These are phyloP conservation scores for Incurvaria masculella DNA, from an alignment of 2,888 invertebrate species.

Conservation along the genomic window DNA sequence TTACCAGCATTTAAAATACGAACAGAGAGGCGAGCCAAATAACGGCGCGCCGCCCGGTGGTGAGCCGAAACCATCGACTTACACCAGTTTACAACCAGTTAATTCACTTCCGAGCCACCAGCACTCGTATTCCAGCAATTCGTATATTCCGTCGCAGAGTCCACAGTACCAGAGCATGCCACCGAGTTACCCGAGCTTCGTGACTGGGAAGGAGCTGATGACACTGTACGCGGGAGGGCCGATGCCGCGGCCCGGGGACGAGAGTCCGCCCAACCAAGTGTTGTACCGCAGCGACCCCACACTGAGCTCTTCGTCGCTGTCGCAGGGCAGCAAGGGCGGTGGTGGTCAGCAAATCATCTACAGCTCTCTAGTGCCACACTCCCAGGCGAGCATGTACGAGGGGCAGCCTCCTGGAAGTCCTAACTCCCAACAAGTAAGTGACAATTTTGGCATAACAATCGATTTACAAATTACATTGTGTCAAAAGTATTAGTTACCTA, in stretches of 20 bases:
- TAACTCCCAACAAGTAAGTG: conserved; percentile 49
- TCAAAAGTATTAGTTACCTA: too few species aligned
- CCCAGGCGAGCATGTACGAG: conserved; percentile 46
- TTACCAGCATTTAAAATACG: conserved; percentile 47
- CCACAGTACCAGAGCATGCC: conserved; percentile 22
- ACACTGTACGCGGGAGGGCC: conserved; percentile 35
- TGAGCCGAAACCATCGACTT: conserved; percentile 36
- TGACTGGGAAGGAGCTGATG: conserved; percentile 29
- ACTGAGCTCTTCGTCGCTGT: conserved; percentile 58
- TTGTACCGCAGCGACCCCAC: conserved; percentile 67
- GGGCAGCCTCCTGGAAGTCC: conserved; percentile 54
- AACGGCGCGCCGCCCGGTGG: conserved; percentile 29
- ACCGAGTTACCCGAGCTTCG: conserved; percentile 26
- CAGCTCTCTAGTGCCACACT: conserved; percentile 41
- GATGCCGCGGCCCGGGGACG: conserved; percentile 35
- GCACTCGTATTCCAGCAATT: conserved; percentile 7
- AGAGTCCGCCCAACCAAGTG: conserved; percentile 55
- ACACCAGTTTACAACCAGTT: conserved; percentile 64
- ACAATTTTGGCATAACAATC: too few species aligned
- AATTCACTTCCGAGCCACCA: conserved; percentile 42
- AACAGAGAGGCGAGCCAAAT: conserved; percentile 34
- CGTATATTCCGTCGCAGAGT: conserved; percentile 21
- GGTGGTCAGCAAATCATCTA: conserved; percentile 51
- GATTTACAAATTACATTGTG: too few species aligned
- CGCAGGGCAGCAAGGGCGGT: conserved; percentile 33